Conservation (phyloP, 2,888 invertebrate species). For the Resseliella maxima region DNA sequence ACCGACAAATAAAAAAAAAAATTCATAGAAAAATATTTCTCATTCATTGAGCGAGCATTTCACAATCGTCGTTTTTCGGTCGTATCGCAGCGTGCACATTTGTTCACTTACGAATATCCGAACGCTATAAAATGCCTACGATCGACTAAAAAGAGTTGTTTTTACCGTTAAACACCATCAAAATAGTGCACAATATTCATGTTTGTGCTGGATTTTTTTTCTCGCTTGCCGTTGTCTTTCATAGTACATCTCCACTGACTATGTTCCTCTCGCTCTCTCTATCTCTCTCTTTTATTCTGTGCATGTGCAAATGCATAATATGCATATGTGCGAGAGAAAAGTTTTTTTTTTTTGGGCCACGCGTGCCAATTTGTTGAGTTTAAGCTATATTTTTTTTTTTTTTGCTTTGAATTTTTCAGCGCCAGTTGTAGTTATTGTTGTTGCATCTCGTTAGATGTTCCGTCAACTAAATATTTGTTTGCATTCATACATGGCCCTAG, state of each 20-base stretch:
- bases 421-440: conserved; percentile 34
- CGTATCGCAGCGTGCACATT: background rate
- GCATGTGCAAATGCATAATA: background rate
- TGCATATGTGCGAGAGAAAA: background rate
- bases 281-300: background rate
- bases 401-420: conserved; percentile 19
- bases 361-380: conserved; percentile 24
- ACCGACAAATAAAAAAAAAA: background rate
- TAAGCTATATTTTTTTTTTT: background rate
- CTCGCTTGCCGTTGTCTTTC: conserved; percentile 23
- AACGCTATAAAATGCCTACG: conserved; percentile 17
- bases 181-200: conserved; percentile 53
- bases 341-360: background rate
- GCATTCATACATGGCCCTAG: conserved; percentile 45
- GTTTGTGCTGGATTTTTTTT: background rate
- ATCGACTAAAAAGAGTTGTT: conserved; percentile 37
- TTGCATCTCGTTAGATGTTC: conserved; percentile 52
- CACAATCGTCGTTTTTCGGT: background rate
- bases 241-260: background rate
- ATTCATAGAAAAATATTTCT: conserved; percentile 18
- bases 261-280: background rate
- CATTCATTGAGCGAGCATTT: conserved; percentile 4
- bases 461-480: conserved; percentile 54
- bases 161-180: conserved; percentile 53
- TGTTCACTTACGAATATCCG: background rate